phyloP scores from a whole-genome alignment of 2,888 invertebrate genomes.

The Tricholauxania praeusta region DNA sequence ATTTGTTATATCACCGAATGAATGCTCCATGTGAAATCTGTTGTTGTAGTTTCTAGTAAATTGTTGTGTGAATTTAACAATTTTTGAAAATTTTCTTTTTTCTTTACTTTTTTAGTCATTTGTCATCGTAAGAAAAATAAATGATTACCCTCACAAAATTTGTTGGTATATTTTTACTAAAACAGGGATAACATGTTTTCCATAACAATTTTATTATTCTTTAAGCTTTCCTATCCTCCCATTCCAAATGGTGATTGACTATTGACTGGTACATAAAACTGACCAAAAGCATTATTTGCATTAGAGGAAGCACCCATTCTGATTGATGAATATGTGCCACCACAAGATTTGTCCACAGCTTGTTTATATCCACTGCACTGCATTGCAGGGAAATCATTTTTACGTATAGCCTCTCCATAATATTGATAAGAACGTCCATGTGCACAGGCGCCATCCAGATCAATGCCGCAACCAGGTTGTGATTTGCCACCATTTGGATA shows the following conservation, averaged over 20 bases:
- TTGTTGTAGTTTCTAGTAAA: too few species aligned
- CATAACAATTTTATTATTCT: too few species aligned
- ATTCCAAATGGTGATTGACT: constrained; percentile 51
- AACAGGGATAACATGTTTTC: too few species aligned
- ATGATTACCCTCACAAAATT: too few species aligned
- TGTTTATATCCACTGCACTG: constrained; percentile 45
- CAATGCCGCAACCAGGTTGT: constrained; percentile 69
- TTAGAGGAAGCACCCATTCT: constrained; percentile 50
- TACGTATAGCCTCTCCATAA: constrained; percentile 65
- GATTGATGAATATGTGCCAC: constrained; percentile 37
- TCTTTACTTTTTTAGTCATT: too few species aligned
- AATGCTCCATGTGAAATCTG: too few species aligned
- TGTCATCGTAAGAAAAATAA: too few species aligned
- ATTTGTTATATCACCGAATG: too few species aligned
- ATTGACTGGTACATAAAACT: constrained; percentile 56
- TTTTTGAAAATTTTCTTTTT: too few species aligned
- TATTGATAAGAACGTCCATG: constrained; percentile 65
- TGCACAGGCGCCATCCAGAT: constrained; percentile 61
- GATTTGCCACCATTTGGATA: constrained; percentile 70
- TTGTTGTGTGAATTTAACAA: too few species aligned
- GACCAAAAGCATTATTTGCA: constrained; percentile 48
- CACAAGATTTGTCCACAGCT: constrained; percentile 46
- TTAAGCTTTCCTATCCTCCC: not conserved
- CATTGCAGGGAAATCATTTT: constrained; percentile 53
- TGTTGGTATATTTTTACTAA: too few species aligned